Evolutionary conservation across 2,888 invertebrate species (phyloP).

Genomic region (Halictus quadricinctus): DNA sequence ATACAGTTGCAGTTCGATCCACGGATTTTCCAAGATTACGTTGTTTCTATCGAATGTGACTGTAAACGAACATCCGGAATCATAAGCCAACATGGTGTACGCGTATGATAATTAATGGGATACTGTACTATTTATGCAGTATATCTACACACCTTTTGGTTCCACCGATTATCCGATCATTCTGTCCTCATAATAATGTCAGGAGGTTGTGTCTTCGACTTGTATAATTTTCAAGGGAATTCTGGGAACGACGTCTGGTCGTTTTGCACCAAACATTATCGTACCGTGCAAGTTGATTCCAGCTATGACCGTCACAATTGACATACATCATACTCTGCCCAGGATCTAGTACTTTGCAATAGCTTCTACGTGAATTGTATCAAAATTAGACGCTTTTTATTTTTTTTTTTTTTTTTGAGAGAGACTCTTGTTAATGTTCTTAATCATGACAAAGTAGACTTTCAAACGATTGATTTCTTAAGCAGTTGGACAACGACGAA

Average conservation of each 20-base stretch:
- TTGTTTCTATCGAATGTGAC: slow-evolving; percentile 26
- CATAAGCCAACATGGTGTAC: neutral
- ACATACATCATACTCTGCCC: slow-evolving; percentile 34
- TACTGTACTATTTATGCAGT: neutral
- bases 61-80: neutral
- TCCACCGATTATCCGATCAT: slow-evolving; percentile 6
- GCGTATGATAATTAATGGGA: neutral
- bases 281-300: slow-evolving; percentile 2
- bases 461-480: neutral
- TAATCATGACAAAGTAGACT: neutral
- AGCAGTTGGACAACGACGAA: neutral
- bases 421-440: neutral
- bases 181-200: slow-evolving; percentile 42
- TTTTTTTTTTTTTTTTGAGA: neutral
- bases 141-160: slow-evolving; percentile 8
- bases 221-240: slow-evolving; percentile 19
- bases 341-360: neutral
- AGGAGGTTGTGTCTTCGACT: slow-evolving; percentile 38
- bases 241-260: slow-evolving; percentile 2
- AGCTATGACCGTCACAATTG: neutral
- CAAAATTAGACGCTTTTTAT: neutral
- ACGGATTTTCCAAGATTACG: slow-evolving; percentile 29
- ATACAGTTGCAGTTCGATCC: slow-evolving; percentile 30
- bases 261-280: slow-evolving; percentile 33
- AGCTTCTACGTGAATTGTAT: neutral